phyloP scores from a whole-genome alignment of 2,888 invertebrate genomes.

The Mythimna albipuncta region DNA sequence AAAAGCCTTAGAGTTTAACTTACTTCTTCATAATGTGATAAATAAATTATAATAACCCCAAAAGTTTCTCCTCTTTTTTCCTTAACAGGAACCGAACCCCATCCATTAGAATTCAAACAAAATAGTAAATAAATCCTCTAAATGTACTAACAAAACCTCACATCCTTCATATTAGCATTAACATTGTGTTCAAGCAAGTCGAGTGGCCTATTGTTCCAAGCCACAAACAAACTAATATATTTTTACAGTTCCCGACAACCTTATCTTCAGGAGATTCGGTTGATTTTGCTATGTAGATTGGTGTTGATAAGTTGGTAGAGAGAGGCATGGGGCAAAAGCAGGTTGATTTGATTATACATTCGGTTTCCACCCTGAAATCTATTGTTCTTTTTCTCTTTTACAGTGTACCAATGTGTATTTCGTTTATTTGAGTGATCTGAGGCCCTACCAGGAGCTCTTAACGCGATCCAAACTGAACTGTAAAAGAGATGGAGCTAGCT shows the following conservation, averaged over 20 bases:
- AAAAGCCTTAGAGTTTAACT: too few relatives aligned
- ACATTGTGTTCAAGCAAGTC: constrained; percentile 77
- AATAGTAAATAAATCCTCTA: constrained; percentile 62
- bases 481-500: too few relatives aligned
- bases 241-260: constrained; percentile 24
- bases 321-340: constrained; percentile 72
- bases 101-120: constrained; percentile 30
- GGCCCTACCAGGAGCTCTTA: too few relatives aligned
- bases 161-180: constrained; percentile 82
- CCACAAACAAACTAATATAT: constrained; percentile 64
- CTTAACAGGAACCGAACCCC: not conserved
- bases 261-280: constrained; percentile 51
- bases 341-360: constrained; percentile 83
- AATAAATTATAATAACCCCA: too few relatives aligned
- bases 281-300: constrained; percentile 49
- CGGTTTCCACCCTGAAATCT: constrained; percentile 73
- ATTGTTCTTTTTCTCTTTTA: constrained; percentile 71
- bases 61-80: not conserved
- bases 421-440: not conserved
- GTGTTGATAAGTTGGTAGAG: constrained; percentile 39
- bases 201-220: constrained; percentile 80
- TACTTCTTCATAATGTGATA: too few relatives aligned
- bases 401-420: constrained; percentile 10
- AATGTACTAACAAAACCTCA: constrained; percentile 69
- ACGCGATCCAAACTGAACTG: too few relatives aligned